These are phyloP conservation scores for Cistogaster globosa DNA, from an alignment of 2,888 invertebrate genomes.

Conservation along the genomic window DNA sequence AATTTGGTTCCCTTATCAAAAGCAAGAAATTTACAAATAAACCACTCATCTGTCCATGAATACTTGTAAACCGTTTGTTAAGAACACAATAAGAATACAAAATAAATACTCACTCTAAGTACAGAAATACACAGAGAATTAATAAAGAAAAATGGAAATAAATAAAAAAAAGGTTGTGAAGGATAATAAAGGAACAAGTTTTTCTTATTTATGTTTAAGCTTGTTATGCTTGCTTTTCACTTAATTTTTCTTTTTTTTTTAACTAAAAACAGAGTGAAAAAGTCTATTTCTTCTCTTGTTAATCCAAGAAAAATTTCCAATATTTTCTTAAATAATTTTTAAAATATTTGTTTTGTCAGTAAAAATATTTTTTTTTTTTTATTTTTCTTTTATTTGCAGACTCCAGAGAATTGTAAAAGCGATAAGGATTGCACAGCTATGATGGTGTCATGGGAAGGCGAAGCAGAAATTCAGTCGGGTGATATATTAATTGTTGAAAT, in stretches of 20 bases:
- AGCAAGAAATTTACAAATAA: background rate
- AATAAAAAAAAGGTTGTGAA: conserved; percentile 34
- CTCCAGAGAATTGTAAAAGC: conserved; percentile 80
- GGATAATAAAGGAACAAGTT: conserved; percentile 40
- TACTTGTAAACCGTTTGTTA: conserved; percentile 1
- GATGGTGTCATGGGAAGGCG: conserved; percentile 87
- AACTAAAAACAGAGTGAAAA: background rate
- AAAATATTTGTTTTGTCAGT: background rate
- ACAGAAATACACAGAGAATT: background rate
- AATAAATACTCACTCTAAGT: background rate
- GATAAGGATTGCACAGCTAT: conserved; percentile 85
- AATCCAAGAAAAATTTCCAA: background rate
- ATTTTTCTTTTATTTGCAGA: conserved; percentile 75
- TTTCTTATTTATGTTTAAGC: conserved; percentile 8
- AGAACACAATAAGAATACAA: background rate
- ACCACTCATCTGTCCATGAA: conserved; percentile 8
- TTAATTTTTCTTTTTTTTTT: background rate
- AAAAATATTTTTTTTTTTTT: background rate
- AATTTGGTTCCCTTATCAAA: too few relatives aligned
- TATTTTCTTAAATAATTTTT: background rate
- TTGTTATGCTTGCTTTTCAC: background rate
- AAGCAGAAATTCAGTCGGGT: conserved; percentile 88
- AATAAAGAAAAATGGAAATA: background rate
- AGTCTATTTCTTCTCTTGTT: background rate
- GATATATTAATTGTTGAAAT: conserved; percentile 89